Percentiles rank a stretch among this genome's conserved stretches.
Evolutionary conservation across 2,113 vertebrate species (phyloP).

Genomic region (Dipodomys ordii): DNA sequence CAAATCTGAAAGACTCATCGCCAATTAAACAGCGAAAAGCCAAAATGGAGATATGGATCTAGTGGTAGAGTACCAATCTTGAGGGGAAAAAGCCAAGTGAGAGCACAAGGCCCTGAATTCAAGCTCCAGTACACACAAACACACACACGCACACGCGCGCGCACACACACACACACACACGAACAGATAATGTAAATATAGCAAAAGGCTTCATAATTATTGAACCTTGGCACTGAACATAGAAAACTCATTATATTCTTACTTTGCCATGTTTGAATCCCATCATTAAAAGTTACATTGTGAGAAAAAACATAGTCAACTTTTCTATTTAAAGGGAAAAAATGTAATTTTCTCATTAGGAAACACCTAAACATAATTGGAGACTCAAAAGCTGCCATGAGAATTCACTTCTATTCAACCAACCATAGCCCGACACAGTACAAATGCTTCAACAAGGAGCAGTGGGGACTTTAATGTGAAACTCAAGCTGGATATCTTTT

Average conservation of each 20-base stretch:
- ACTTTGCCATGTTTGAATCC: not conserved
- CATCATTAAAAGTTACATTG: not conserved
- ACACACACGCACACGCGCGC: too few relatives aligned
- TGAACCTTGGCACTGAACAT: not conserved
- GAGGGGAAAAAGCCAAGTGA: too few relatives aligned
- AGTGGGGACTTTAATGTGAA: not conserved
- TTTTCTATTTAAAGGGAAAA: conserved; percentile 35
- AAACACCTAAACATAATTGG: too few relatives aligned
- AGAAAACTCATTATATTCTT: not conserved
- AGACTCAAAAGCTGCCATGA: not conserved
- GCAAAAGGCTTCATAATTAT: not conserved
- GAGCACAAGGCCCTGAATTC: too few relatives aligned
- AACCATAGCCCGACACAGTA: not conserved
- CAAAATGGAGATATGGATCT: too few relatives aligned
- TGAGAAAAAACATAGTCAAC: conserved; percentile 20
- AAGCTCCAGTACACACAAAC: too few relatives aligned
- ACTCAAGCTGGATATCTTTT: not conserved
- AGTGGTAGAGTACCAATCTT: too few relatives aligned
- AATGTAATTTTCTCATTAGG: not conserved
- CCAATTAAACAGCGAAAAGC: too few relatives aligned
- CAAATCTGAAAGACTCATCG: too few relatives aligned
- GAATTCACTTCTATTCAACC: conserved; percentile 53
- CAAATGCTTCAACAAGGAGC: conserved; percentile 10
- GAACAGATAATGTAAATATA: not conserved
- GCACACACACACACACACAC: too few relatives aligned